Evolutionary conservation across 2,113 vertebrate species (phyloP), one percentile per base, ranked within the genome.

Genomic region (Cyphotilapia sp.): DNA sequence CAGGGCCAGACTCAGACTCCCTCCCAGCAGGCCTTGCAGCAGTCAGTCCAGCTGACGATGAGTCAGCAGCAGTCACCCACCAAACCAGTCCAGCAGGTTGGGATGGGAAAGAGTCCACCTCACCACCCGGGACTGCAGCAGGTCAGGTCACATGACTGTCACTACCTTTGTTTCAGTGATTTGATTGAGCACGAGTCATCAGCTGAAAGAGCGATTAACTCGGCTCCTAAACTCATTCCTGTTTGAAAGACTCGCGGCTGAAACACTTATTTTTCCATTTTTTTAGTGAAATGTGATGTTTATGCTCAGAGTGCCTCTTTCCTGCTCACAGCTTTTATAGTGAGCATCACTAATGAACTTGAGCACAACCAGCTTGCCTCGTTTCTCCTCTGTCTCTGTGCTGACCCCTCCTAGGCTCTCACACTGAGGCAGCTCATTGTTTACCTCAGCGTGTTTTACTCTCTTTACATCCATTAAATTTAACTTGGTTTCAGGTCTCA

Each of bases 81-180:
- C 7, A 98, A 99, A 94, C 96, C 97, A 11, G 96, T 95, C 47
- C 97, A 98, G 81, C 96, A 96, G 91, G 92, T 91, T 16, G 94
- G 93, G 81, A 94, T 98, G 93, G 97, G 98, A 89, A 99, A 99
- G 95, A 99, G 98, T 94, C 98, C 98, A 0, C 98, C 98, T 16
- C 98, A 98, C 93, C 98, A 98, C 94, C 97, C 97, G 0, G 97
- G 97, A 51, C 97, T 99, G 94, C 98, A 98, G 94, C 98, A 99
- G 98, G 98, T 98, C 94, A 92, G 85, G 57, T 69, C 82, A n/a
- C 57, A 22, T 29, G 49, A 86, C 45, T 54, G 27, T 1, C 4
- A 19, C 16, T 8, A 4, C 42, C 42, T 76, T 19, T 47, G 24
- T 47, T 76, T 76, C 40, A 45, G 13, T 47, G 42, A 7, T 76